Percentiles rank a stretch among this genome's conserved stretches.
Conservation (phyloP, 53 echinoderm and acorn worm species). For the Zoroaster sp. region DNA sequence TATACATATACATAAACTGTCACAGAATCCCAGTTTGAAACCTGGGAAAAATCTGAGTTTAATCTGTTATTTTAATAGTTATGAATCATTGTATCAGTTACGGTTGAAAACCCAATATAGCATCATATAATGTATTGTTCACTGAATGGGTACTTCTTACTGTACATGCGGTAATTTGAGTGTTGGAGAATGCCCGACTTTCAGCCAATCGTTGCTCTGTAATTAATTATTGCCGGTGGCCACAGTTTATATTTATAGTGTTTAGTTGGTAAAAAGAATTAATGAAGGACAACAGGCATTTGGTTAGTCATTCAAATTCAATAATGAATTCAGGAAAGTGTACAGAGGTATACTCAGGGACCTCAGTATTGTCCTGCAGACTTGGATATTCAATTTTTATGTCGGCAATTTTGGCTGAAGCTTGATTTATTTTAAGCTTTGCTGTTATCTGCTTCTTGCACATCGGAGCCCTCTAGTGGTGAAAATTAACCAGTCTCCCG, state of each 20-base stretch:
- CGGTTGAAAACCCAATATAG: neutral
- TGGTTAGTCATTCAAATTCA: neutral
- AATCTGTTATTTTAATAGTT: neutral
- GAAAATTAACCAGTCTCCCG: no score
- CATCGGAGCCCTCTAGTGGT: no score
- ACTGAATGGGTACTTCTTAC: no score
- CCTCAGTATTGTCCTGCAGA: no score
- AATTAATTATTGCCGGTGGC: neutral
- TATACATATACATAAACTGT: no score
- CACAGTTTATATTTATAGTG: neutral
- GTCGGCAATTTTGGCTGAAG: no score
- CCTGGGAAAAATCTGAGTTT: neutral
- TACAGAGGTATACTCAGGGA: no score
- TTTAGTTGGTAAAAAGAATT: neutral
- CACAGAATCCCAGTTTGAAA: no score
- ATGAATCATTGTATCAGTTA: conserved; percentile 25
- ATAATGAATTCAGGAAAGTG: neutral
- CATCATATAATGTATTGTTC: neutral
- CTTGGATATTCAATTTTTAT: no score
- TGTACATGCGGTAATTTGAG: neutral
- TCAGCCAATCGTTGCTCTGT: neutral
- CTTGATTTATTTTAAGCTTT: no score
- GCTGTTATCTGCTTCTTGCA: no score
- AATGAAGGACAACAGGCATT: neutral
- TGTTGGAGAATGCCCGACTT: neutral